Evolutionary conservation across 2,797 vertebrate genomes (phyloP).

Genomic region (Muraenolepis orangiensis): DNA sequence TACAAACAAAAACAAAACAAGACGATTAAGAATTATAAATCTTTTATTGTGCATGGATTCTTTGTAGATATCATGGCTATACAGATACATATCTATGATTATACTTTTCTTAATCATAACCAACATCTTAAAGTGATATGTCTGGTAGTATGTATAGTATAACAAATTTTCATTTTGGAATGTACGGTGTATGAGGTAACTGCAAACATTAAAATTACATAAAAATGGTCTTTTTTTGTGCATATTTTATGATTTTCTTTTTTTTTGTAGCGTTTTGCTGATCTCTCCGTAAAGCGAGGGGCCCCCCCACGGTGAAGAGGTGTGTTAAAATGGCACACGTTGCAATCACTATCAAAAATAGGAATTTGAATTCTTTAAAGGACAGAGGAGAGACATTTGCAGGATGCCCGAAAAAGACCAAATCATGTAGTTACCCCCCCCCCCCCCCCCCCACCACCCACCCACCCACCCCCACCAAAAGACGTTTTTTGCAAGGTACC

Average conservation of each 20-base stretch:
- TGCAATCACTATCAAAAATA: constrained; percentile 91
- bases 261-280: constrained; percentile 68
- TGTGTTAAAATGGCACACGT: constrained; percentile 86
- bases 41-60: constrained; percentile 97
- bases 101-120: constrained; percentile 84
- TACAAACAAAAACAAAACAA: constrained; percentile 30
- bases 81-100: constrained; percentile 91
- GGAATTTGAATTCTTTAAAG: constrained; percentile 83
- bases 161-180: constrained; percentile 95
- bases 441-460: too few species aligned
- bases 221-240: constrained; percentile 89
- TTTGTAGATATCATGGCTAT: constrained; percentile 93
- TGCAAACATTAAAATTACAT: constrained; percentile 97
- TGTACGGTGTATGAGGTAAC: constrained; percentile 98
- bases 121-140: constrained; percentile 97
- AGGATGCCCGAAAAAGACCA: constrained; percentile 71
- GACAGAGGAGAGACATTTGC: constrained; percentile 86
- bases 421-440: constrained; percentile 72
- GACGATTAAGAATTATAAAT: constrained; percentile 89
- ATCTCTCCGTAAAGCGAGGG: constrained; percentile 66
- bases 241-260: constrained; percentile 72
- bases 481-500: constrained; percentile 74
- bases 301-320: constrained; percentile 73
- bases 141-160: constrained; percentile 91
- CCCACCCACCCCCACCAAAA: too few species aligned